Evolutionary conservation across 2,888 invertebrate species (phyloP), one percentile per base, ranked within the genome.

Genomic region (Pseudanteris insignis): DNA sequence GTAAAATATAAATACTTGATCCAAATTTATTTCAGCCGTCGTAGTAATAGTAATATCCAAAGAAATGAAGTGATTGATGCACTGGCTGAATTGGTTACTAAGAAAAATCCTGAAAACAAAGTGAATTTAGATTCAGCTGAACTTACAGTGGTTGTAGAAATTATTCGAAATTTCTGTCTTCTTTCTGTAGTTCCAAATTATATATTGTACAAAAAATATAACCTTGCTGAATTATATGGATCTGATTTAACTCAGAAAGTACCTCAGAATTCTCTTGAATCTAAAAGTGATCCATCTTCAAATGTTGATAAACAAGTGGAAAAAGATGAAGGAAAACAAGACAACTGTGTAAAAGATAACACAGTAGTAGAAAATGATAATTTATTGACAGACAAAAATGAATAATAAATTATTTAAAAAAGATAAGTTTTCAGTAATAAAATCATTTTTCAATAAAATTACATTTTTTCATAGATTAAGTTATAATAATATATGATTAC

Each of bases 121-220:
- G 92, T 91, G 1, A 88, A 94, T 81, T 82, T 94, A 63, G 89
- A 88, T 72, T 85, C 86, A 74, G 89, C 95, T 6, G 86, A 90
- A 57, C 81, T 90, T 25, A 88, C 91, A 2, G 85, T 96, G 38
- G 83, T 94, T 63, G 87, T 95, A 18, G 95, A 96, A 83, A 83
- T 95, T 30, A 86, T 96, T 36, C 88, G 89, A 71, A 88, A 87
- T 13, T 84, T 89, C 69, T 93, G 92, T 70, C 88, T 93, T 64
- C 73, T 96, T 6, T 88, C 90, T 59, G 86, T 96, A 50, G 86
- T 93, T 15, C 89, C 89, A 15, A 86, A 93, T 78, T 96, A 91
- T 80, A 84, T 85, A 70, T 85, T 85, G 64, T 88, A 86, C 75
- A 90, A 89, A 69, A 95, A 94, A 77, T 96, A 91, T 81, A 96